Conservation (phyloP, 2,113 vertebrate species). For the Rhinogobius similis region DNA sequence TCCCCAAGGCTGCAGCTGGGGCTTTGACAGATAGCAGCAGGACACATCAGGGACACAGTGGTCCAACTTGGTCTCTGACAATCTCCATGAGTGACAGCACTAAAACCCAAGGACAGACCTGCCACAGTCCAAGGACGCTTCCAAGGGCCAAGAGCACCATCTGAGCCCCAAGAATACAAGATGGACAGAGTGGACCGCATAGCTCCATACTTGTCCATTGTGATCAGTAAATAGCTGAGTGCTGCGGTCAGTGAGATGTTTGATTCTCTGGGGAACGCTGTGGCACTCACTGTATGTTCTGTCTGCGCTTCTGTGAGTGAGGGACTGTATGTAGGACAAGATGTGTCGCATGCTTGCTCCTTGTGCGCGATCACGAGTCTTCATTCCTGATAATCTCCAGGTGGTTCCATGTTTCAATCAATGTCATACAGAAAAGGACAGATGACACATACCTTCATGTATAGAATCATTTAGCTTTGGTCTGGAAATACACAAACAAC, state of each 20-base stretch:
- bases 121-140: slow-evolving; percentile 31
- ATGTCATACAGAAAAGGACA: not conserved
- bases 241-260: slow-evolving; percentile 32
- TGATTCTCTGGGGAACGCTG: slow-evolving; percentile 45
- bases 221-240: slow-evolving; percentile 32
- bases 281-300: slow-evolving; percentile 3
- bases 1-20: slow-evolving; percentile 10
- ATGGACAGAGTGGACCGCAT: not conserved
- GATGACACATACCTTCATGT: slow-evolving; percentile 27
- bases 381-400: slow-evolving; percentile 32
- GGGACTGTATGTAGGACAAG: slow-evolving; percentile 45
- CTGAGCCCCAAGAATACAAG: slow-evolving; percentile 3
- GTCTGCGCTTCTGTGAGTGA: slow-evolving; percentile 3
- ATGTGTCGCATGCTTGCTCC: not conserved
- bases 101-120: slow-evolving; percentile 36
- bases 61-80: slow-evolving; percentile 10
- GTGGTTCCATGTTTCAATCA: slow-evolving; percentile 21
- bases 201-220: slow-evolving; percentile 13
- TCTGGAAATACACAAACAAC: not conserved
- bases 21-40: slow-evolving; percentile 34
- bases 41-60: slow-evolving; percentile 14
- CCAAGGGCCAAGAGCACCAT: not conserved
- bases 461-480: slow-evolving; percentile 2
- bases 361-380: slow-evolving; percentile 2
- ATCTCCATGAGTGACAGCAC: slow-evolving; percentile 46